phyloP scores from a whole-genome alignment of 2,797 vertebrate species.

The Sebastes minor region DNA sequence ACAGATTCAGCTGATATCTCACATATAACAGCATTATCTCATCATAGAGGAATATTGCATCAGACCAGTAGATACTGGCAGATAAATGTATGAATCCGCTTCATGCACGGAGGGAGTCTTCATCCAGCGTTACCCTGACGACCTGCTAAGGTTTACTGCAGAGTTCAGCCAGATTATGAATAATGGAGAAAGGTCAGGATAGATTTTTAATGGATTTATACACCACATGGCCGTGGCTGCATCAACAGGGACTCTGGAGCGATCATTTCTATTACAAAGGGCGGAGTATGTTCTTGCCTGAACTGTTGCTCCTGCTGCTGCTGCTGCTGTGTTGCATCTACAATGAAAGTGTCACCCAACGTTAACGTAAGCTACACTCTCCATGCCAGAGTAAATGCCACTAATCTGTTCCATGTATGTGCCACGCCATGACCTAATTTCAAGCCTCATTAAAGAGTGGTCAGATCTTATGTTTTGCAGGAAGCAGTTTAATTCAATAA shows the following conservation, averaged over 20 bases:
- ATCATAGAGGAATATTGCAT: neutral
- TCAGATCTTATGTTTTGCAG: neutral
- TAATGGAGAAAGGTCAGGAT: constrained; percentile 74
- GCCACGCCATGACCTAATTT: constrained; percentile 17
- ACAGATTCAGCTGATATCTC: constrained; percentile 5
- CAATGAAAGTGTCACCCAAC: constrained; percentile 1
- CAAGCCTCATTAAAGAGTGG: neutral
- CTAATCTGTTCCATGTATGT: constrained; percentile 22
- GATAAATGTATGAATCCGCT: constrained; percentile 18
- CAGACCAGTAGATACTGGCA: neutral
- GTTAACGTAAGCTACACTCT: neutral
- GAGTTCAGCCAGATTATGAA: constrained; percentile 70
- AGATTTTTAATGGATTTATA: constrained; percentile 67
- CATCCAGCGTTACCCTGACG: constrained; percentile 6
- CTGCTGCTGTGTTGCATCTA: neutral
- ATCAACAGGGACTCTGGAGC: constrained; percentile 48
- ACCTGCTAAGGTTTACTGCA: constrained; percentile 56
- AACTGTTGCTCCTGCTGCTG: neutral
- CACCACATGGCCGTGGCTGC: constrained; percentile 32
- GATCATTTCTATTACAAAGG: constrained; percentile 27
- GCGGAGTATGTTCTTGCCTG: neutral
- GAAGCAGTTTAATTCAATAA: constrained; percentile 4
- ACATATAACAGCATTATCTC: neutral
- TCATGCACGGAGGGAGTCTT: neutral
- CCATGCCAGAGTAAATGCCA: constrained; percentile 19